Conservation (phyloP, 2,113 vertebrate genomes). For the Limanda limanda region DNA sequence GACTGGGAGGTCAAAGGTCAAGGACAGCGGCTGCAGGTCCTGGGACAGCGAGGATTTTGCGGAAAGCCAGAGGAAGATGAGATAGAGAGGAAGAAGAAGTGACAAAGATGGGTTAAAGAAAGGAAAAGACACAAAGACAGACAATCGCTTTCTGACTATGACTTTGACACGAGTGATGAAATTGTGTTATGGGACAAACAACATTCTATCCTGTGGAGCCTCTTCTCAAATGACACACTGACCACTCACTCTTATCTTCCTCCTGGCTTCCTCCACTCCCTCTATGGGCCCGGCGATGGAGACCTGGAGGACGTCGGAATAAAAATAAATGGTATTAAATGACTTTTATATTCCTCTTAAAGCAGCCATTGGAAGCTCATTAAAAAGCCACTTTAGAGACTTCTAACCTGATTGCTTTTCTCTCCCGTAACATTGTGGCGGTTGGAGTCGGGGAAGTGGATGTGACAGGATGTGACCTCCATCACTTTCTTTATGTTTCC, state of each 20-base stretch:
- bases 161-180: slow-evolving; percentile 22
- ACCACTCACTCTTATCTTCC: slow-evolving; percentile 82
- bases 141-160: slow-evolving; percentile 31
- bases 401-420: slow-evolving; percentile 85
- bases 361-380: background rate
- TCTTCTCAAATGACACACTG: slow-evolving; percentile 20
- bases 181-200: slow-evolving; percentile 49
- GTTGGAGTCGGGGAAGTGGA: slow-evolving; percentile 87
- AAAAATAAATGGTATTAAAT: background rate
- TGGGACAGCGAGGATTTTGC: slow-evolving; percentile 27
- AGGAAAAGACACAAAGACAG: slow-evolving; percentile 3
- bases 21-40: slow-evolving; percentile 83
- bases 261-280: slow-evolving; percentile 83
- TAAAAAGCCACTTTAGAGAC: background rate
- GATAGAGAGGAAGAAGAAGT: background rate
- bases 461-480: slow-evolving; percentile 86
- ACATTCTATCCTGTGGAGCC: slow-evolving; percentile 36
- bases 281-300: slow-evolving; percentile 84
- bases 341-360: background rate
- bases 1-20: slow-evolving; percentile 84
- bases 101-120: background rate
- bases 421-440: slow-evolving; percentile 80
- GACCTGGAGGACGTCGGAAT: slow-evolving; percentile 64
- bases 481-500: slow-evolving; percentile 87
- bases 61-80: background rate